Evolutionary conservation across 2,113 vertebrate genomes (phyloP), one percentile per base, ranked within the genome.

Genomic region (Halcyon senegalensis): DNA sequence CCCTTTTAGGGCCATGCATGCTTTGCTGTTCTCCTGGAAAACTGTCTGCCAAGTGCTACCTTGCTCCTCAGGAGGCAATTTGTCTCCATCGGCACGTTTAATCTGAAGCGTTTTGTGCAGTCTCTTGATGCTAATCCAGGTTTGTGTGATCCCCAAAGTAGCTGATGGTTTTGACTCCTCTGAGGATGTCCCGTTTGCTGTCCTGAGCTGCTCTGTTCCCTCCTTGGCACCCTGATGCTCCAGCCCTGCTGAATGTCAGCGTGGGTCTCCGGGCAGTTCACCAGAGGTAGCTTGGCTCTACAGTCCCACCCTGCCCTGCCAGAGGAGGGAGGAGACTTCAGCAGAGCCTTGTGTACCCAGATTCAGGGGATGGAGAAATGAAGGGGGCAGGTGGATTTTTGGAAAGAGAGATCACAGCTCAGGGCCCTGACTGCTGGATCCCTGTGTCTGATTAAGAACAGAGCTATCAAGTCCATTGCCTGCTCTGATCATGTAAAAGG

Each of bases 261-360:
- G 0, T 4, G 50, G 46, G 11, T 18, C 41, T 39, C 70, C 1
- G 0, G 53, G 73, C 48, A 87, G 56, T 46, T 70, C 80, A 7
- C 11, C 68, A 55, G 43, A n/a, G 67, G 30, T 28, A 41, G 43
- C 39, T 48, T 39, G 33, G 33, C 9, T 73, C 33, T 9, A 2
- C 2, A 4, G 56, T 43, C 53, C 35, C 59, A 67, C 3, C 10
- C 35, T 53, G 37, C 25, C 33, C 39, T 69, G 44, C 16, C 78
- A n/a, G 41, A 43, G 46, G 14, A 35, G 25, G 69, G n/a, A 44
- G 51, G 17, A 33, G 33, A 28, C 37, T 75, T 35, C 27, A n/a
- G 39, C 58, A 88, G 70, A 53, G 37, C 5, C 9, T 59, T 28
- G 14, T 33, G 20, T 6, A 37, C 48, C 30, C 62, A 30, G 20